Evolutionary conservation across 2,797 vertebrate genomes (phyloP), one percentile per base, ranked within the genome.

Genomic region (Gobionotothen gibberifrons): DNA sequence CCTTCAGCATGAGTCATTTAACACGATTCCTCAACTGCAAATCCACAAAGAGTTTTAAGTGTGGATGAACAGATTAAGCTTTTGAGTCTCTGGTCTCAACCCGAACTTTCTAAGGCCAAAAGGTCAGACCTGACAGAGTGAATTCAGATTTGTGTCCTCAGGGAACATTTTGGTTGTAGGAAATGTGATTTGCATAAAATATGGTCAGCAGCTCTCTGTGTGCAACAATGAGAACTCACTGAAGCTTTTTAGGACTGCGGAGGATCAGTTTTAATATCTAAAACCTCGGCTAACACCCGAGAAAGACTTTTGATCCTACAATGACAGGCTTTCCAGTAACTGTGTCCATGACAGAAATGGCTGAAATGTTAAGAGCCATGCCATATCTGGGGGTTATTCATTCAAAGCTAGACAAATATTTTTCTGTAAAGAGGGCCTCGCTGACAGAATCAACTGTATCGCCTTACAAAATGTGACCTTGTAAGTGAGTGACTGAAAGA

Each of bases 121-220:
- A 86, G 83, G 89, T 93, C 87, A 90, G 67, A 77, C 55, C 56
- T 67, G 66, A 79, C 75, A 62, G 74, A 86, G 80, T 79, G 74
- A 71, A 85, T 84, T 89, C 79, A 72, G 74, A 63, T 61, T 86
- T 82, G 43, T 77, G 58, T 84, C 87, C 79, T 85, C 53, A 51
- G 85, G 86, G 82, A 61, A 78, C 70, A 62, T 85, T 72, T 67
- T 36, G 63, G 58, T 75, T 54, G 56, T 57, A 74, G 65, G 60
- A 85, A 78, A 76, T 54, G 26, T 19, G n/a, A 89, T 85, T 83
- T 82, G 67, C 82, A 86, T 79, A 84, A 88, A 86, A 86, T 80
- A 85, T 79, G 80, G 79, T 79, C 75, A 66, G 58, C 62, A 67
- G 61, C 63, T 81, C 67, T 79, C 56, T 74, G 69, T 82, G 74